Base-by-base conservation (phyloP, 2,888 invertebrate species). In the Acronicta aceris region DNA sequence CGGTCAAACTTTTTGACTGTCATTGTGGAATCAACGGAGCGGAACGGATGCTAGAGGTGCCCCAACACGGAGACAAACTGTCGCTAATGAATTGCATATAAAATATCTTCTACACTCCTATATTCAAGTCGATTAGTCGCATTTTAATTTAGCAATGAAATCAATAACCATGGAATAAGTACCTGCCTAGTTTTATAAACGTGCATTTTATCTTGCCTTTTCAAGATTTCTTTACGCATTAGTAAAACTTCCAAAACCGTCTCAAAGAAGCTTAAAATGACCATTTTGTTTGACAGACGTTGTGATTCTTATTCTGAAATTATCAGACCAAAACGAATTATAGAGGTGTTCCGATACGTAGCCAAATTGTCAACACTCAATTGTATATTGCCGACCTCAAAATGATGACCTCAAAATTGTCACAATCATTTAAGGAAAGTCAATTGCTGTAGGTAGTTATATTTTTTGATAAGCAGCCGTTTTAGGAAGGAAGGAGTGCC, bases 331-430 rank as follows among this genome's bases (percentile, higher is more conserved):
- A n/a, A 38, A n/a, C 38, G n/a, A 38, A 38, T 38, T 5, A n/a
- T 38, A 38, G 38, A 38, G 38, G 38, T 38, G 38, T 5, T 38
- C n/a, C 38, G 38, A 38, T 38, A 38, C 38, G n/a, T 38, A 38
- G 38, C n/a, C 38, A n/a, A 38, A 38, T 38, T 38, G 38, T 38
- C 38, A 38, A 38, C 38, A 38, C 33, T 33, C 6, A n/a, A 38
- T 13, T 38, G 38, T 7, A 38, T 38, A 38, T 59, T 17, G 15
- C 9, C 17, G 65, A 70, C 55, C 71, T 65, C 55, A n/a, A n/a
- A n/a, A n/a, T n/a, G n/a, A n/a, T n/a, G 65, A 70, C 55, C 71
- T 65, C 55, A 42, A 48, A 70, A 65, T 64, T 64, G 54, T 27
- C 9, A 25, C n/a, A n/a, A 6, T n/a, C n/a, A 38, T 38, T 38